Base-by-base conservation (phyloP, 2,113 vertebrate genomes). In the zebrafish (Danio rerio) region DNA sequence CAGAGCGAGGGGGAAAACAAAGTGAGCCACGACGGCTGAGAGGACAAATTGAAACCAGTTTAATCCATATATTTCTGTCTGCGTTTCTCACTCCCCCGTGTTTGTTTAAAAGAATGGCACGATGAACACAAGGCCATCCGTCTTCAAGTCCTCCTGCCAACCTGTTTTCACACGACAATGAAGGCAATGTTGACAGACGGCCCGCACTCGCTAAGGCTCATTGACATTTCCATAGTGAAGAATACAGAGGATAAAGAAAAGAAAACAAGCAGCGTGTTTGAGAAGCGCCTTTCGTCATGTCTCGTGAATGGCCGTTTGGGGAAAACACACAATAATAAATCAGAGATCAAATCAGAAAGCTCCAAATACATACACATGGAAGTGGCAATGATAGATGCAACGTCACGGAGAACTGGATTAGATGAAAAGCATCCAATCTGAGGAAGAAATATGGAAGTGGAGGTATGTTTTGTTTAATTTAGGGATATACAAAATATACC, bases 131-230 rank as follows among this genome's bases (percentile, higher is more conserved):
- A 20, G n/a, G n/a, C n/a, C 56, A 69, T 74, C 70, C 2, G n/a
- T 82, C 80, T 52, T 79, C 62, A 5, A 12, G 13, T 15, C 50
- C 84, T 74, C 61, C 50, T 59, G 63, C 16, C 47, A 47, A 45
- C 73, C 40, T 45, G 81, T 65, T 56, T 50, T 63, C 43, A 53
- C 55, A 53, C 55, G 13, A 62, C 59, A 53, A 76, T 77, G 84
- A 78, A 62, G 79, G 80, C 16, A 69, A 21, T 15, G 79, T 63
- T 84, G 86, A 88, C 75, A 84, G 80, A 86, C 76, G 31, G n/a
- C 40, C 78, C 45, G 16, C 42, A n/a, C 16, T 79, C 73, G 81
- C 66, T 66, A 82, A 82, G 86, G 49, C 65, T 84, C 84, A 76
- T 84, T 86, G 78, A 83, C 71, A 61, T 77, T 31, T n/a, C 21